Base-by-base conservation (phyloP, 1,140 invertebrate genomes). In the Ips nitidus region DNA sequence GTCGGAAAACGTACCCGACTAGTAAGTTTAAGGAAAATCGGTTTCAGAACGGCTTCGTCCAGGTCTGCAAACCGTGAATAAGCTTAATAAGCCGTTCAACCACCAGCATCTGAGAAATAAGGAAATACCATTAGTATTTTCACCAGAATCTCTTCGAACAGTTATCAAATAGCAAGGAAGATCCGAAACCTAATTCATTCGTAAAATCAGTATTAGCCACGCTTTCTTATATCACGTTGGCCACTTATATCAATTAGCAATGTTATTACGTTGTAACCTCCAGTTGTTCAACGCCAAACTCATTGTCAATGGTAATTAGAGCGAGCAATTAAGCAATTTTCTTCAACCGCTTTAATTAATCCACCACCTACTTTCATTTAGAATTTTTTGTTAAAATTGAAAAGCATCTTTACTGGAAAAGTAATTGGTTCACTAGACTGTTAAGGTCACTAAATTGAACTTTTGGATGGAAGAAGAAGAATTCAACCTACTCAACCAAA, bases 331-430 rank as follows among this genome's bases (percentile, higher is more conserved):
- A 62, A 62, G 47, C 45, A 62, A 62, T 62, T 62, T 43, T 40
- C 43, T 52, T 37, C 41, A 7, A 8, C 45, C n/a, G 41, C 41
- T 52, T 62, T 52, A 62, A 62, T 62, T 52, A 52, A 5, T 52
- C 8, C 60, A 40, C 43, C 60, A 52, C 60, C 60, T 62, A 62
- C 60, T 62, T 62, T 62, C 60, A 62, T 62, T 62, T 62, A 62
- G 8, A 39, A 40, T 60, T 4, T 39, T 62, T 62, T 52, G 39
- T 52, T 5, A 43, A 42, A 60, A 7, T 8, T 55, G 37, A 50
- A 50, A 50, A 50, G 22, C 22, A 22, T 22, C 22, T 22, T 22
- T 22, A 22, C 22, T 22, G 22, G 22, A 22, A 22, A 22, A n/a
- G n/a, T n/a, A n/a, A 22, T 22, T 22, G 22, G 22, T 22, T 22